Evolutionary conservation across 2,113 vertebrate species (phyloP), one percentile per base, ranked within the genome.

Genomic region (Lampris incognitus): DNA sequence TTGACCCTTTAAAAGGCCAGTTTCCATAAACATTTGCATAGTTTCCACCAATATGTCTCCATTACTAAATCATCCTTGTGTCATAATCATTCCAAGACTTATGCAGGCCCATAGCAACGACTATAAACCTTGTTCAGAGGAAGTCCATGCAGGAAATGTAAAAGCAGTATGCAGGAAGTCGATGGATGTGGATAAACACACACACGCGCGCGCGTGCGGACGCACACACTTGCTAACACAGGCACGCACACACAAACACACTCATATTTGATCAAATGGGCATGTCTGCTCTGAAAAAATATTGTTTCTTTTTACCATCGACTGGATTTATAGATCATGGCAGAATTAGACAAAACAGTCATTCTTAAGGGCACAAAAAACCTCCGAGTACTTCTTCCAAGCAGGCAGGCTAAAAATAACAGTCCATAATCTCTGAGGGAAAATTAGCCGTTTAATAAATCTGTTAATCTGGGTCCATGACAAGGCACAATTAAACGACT

Each of bases 401-500:
- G 82, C 62, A 39, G 80, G 73, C 60, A 1, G 73, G 69, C 85
- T 83, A 87, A 88, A 90, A 91, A 87, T 90, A 85, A 85, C 73
- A 79, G 69, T 38, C 37, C 76, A 52, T 86, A 72, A 84, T 90
- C 86, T 85, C 80, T 72, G 63, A 41, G 80, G 84, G 76, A 81
- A 89, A 88, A 88, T 87, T 80, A 82, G 77, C 79, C 84, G 83
- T 91, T 88, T 87, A 89, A 93, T 92, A 92, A 91, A 93, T 91
- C 76, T 88, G 87, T 76, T 89, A 70, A 87, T 87, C 76, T 78
- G 66, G 80, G 74, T 79, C 75, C 81, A 79, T 91, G 90, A 91
- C 90, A 89, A 69, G 84, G 78, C 67, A 72, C 83, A 89, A 91
- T 86, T 85, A 86, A 87, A 86, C 79, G 83, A 81, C 78, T 84